These are phyloP conservation scores for Zeuzera pyrina DNA, from an alignment of 2,888 invertebrate species.

Conservation along the genomic window DNA sequence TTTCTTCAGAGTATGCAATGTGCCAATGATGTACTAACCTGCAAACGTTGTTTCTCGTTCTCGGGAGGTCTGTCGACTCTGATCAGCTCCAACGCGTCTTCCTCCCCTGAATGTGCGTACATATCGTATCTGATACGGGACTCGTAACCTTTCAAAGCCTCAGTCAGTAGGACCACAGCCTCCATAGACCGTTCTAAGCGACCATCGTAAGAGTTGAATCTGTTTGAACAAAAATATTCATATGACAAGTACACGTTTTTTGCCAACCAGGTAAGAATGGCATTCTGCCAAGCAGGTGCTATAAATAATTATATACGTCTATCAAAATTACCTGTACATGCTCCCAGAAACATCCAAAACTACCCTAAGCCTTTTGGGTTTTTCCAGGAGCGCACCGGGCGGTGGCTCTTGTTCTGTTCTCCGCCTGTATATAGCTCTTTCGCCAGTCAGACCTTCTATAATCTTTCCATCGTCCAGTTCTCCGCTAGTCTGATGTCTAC, in stretches of 20 bases:
- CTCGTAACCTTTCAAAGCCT: conserved; percentile 91
- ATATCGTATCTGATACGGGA: conserved; percentile 94
- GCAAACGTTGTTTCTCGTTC: conserved; percentile 90
- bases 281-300: not conserved
- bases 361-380: conserved; percentile 89
- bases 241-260: not conserved
- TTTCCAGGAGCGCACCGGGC: conserved; percentile 87
- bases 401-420: conserved; percentile 91
- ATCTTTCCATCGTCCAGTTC: conserved; percentile 96
- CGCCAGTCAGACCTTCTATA: conserved; percentile 95
- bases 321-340: conserved; percentile 90
- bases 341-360: conserved; percentile 96
- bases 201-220: conserved; percentile 96
- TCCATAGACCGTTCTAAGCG: conserved; percentile 93
- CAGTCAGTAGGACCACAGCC: conserved; percentile 90
- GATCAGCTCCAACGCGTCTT: conserved; percentile 80
- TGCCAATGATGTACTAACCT: conserved; percentile 79
- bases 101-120: conserved; percentile 95
- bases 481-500: conserved; percentile 93
- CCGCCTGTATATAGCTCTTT: conserved; percentile 90
- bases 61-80: conserved; percentile 81
- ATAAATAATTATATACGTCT: not conserved
- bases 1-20: no score
- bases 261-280: not conserved
- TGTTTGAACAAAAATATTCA: conserved; percentile 22